Conservation (phyloP, 2,113 vertebrate species). For the Cyprinodon variegatus region DNA sequence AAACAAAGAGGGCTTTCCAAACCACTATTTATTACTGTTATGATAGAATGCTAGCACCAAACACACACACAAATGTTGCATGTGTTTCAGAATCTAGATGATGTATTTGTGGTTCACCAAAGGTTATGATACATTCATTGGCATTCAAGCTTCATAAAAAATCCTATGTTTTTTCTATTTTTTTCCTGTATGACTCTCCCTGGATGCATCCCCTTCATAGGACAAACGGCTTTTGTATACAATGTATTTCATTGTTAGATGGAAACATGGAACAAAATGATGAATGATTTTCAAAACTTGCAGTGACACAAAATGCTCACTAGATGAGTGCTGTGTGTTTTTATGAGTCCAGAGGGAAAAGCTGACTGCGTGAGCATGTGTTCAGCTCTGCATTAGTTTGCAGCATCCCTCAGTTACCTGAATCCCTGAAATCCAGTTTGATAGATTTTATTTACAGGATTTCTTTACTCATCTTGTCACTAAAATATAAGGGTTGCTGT, state of each 20-base stretch:
- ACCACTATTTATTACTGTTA: background rate
- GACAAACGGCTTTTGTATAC: slow-evolving; percentile 21
- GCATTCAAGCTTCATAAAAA: slow-evolving; percentile 22
- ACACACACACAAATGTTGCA: slow-evolving; percentile 4
- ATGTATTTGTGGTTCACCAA: background rate
- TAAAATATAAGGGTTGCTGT: background rate
- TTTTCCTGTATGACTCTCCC: slow-evolving; percentile 11
- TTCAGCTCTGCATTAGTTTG: slow-evolving; percentile 2
- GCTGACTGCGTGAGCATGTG: slow-evolving; percentile 1
- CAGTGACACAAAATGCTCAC: slow-evolving; percentile 52
- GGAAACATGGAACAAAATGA: slow-evolving; percentile 68
- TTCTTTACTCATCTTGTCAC: background rate
- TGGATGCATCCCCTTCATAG: slow-evolving; percentile 23
- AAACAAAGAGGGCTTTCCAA: background rate
- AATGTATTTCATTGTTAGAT: slow-evolving; percentile 37
- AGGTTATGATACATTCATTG: slow-evolving; percentile 21
- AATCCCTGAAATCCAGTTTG: slow-evolving; percentile 8
- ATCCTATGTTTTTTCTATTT: background rate
- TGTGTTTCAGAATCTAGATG: slow-evolving; percentile 1
- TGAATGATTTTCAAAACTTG: slow-evolving; percentile 69
- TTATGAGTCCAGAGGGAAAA: slow-evolving; percentile 40
- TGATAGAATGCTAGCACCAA: slow-evolving; percentile 7
- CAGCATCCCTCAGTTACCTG: slow-evolving; percentile 7
- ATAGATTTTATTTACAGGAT: slow-evolving; percentile 1
- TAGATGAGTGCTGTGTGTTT: slow-evolving; percentile 49